Evolutionary conservation across 2,888 invertebrate genomes (phyloP), one percentile per base, ranked within the genome.

Genomic region (Athalia cordata): DNA sequence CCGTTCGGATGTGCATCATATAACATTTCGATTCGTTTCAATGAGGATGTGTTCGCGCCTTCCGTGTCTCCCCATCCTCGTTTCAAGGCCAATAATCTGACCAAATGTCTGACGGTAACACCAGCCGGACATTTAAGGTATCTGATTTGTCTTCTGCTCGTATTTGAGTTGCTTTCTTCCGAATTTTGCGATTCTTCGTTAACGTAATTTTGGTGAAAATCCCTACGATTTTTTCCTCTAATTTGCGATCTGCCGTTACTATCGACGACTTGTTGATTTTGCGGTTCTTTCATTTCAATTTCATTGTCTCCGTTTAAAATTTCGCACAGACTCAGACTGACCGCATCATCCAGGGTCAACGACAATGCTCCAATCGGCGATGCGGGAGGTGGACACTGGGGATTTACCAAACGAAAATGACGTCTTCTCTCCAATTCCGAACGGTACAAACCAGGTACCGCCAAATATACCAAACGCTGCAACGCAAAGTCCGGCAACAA

Each of bases 121-220:
- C 96, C 96, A 65, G 98, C 98, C 45, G 98, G 97, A 89, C 98
- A 98, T 85, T 96, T 95, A 13, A 98, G 92, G 90, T 95, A 98
- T 84, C 96, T 92, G 91, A 95, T 91, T 49, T 81, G 83, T 45
- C 78, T 66, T 3, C 91, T 91, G 83, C 92, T 80, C 86, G 86
- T 9, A 29, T 15, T 52, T 29, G 13, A 77, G 45, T 62, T 49
- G 2, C 57, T 43, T 0, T 67, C 76, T 5, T 68, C 68, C 3
- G 70, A 78, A 15, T 47, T 50, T 52, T 11, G 78, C 78, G 29
- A 29, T 29, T 29, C 62, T 67, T 45, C 43, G 66, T 50, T 3
- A 76, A 5, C 9, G 61, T 0, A 65, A 72, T 78, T 82, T 80
- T 72, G 64, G 57, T 3, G 55, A 43, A 3, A 47, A 80, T 78